phyloP scores from a whole-genome alignment of 2,113 vertebrate species.

The Periophthalmus modestus region DNA sequence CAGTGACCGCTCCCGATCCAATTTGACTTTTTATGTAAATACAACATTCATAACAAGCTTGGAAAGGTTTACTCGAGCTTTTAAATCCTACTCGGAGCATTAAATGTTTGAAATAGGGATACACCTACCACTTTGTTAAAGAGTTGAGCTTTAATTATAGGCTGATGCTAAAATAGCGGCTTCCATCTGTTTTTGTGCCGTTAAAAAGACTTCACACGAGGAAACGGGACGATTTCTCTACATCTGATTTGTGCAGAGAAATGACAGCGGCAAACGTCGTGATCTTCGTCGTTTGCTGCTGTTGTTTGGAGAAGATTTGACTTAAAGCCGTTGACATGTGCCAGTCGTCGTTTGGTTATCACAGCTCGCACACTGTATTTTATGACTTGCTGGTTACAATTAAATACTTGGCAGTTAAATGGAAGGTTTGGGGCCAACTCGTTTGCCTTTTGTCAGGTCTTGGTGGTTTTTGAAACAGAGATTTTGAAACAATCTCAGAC shows the following conservation, averaged over 20 bases:
- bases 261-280: background rate
- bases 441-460: background rate
- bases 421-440: background rate
- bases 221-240: background rate
- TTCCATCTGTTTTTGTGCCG: background rate
- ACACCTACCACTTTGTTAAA: background rate
- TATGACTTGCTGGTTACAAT: background rate
- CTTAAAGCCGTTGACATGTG: background rate
- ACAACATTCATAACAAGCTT: background rate
- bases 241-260: background rate
- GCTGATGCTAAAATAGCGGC: conserved; percentile 5
- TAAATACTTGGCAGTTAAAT: background rate
- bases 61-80: background rate
- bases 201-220: background rate
- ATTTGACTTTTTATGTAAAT: conserved; percentile 5
- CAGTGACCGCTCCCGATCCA: background rate
- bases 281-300: background rate
- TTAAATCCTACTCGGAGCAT: background rate
- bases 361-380: background rate
- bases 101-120: background rate
- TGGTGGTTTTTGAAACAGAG: background rate
- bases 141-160: conserved; percentile 4
- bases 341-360: background rate
- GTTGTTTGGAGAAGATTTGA: background rate
- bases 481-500: no score